Evolutionary conservation across 2,797 vertebrate species (phyloP).

Genomic region (Scyliorhinus canicula): DNA sequence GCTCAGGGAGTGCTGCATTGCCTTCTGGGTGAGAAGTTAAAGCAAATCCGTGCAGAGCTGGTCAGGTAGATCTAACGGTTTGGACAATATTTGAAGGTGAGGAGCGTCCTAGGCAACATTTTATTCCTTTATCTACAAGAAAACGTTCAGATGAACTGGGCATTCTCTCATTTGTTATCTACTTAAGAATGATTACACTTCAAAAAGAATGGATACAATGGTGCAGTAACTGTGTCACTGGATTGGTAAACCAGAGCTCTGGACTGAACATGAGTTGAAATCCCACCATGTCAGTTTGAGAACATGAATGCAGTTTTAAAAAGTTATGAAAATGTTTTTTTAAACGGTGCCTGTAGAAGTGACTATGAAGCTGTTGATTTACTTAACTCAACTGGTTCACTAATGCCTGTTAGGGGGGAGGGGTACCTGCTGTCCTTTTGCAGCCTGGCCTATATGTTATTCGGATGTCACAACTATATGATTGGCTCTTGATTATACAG

Average conservation of each 20-base stretch:
- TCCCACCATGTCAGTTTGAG: neutral
- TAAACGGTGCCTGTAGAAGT: neutral
- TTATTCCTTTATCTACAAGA: neutral
- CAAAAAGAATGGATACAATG: neutral
- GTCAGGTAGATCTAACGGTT: neutral
- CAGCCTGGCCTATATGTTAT: neutral
- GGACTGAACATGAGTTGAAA: neutral
- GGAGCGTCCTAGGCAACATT: neutral
- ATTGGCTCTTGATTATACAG: neutral
- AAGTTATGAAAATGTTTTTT: neutral
- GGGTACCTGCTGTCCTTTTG: neutral
- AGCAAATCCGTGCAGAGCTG: neutral
- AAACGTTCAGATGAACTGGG: neutral
- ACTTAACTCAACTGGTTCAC: neutral
- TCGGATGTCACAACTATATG: neutral
- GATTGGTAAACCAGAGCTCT: neutral
- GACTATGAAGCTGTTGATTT: neutral
- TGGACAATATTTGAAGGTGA: neutral
- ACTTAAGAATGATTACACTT: neutral
- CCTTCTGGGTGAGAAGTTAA: neutral
- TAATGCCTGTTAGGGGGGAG: neutral
- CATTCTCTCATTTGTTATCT: neutral
- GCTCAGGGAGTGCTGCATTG: neutral
- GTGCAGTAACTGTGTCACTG: neutral
- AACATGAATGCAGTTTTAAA: neutral